Evolutionary conservation across 2,888 invertebrate species (phyloP).

Genomic region (Cephonodes hylas): DNA sequence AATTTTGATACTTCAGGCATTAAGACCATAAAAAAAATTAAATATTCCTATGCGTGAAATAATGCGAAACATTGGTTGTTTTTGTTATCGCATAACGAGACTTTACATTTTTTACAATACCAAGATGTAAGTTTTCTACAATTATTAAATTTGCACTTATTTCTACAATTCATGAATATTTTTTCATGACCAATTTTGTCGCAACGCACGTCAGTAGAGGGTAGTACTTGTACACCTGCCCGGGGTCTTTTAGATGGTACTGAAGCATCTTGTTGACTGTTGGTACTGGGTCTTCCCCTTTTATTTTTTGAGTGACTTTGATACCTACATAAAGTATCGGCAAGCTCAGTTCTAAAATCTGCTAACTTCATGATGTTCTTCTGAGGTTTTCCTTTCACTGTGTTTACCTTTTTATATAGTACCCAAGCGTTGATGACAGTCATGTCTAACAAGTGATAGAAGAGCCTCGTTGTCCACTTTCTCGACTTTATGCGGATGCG

Average conservation of each 20-base stretch:
- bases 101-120: too few species aligned
- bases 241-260: too few species aligned
- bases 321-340: conserved; percentile 37
- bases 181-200: conserved; percentile 39
- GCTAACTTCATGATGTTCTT: conserved; percentile 40
- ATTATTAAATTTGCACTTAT: conserved; percentile 37
- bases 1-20: conserved; percentile 41
- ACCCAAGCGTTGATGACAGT: too few species aligned
- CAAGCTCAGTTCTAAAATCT: conserved; percentile 40
- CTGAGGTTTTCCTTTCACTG: conserved; percentile 33
- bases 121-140: conserved; percentile 40
- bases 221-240: too few species aligned
- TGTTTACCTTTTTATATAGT: conserved; percentile 40
- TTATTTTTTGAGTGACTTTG: conserved; percentile 35
- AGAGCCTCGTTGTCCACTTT: conserved; percentile 38
- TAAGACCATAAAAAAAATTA: conserved; percentile 33
- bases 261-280: too few species aligned
- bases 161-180: conserved; percentile 36
- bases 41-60: too few species aligned
- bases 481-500: conserved; percentile 36
- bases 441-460: conserved; percentile 41
- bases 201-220: conserved; percentile 38
- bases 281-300: conserved; percentile 37
- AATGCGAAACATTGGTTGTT: too few species aligned
- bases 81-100: too few species aligned